Base-by-base conservation (phyloP, 2,888 invertebrate genomes). In the Lithophane leautieri region DNA sequence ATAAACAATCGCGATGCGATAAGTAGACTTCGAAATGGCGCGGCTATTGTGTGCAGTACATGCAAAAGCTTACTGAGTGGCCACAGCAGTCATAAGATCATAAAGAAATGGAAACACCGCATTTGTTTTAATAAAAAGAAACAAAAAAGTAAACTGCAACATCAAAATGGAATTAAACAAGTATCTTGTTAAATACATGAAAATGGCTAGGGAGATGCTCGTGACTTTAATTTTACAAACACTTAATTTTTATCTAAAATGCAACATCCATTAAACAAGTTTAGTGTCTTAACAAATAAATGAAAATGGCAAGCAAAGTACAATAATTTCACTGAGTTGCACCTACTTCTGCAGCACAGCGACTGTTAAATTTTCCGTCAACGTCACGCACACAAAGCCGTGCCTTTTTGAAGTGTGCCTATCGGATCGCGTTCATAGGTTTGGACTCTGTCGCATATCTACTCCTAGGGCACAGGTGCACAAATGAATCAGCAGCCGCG, bases 401-500 rank as follows among this genome's bases (percentile, higher is more conserved):
- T 52, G 14, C 3, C 4, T 34, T 25, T 8, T 72, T 19, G 7
- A 19, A 54, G n/a, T 25, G 6, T 56, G 12, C 0, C 6, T 19
- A n/a, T 16, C 0, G 12, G 9, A 47, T 47, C 12, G 6, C 4
- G 28, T 44, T 19, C 14, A 34, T n/a, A 56, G 50, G 34, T 2
- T 69, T 0, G 6, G 16, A 12, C 70, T 79, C 70, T 83, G 70
- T 66, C n/a, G 11, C 22, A 7, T 77, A 61, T 50, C 19, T 66
- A 70, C 54, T 78, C 83, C n/a, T 0, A 1, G 6, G 12, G 6
- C 44, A 28, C 70, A 81, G 83, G 82, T 82, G 81, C 71, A 78
- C 87, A 86, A 79, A 88, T 87, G 89, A 88, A 89, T 89, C 86
- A 86, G 86, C 81, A 74, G 78, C 70, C 65, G 88, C 73, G 84